phyloP scores from a whole-genome alignment of 2,888 invertebrate species.

The Pycnomerus fuliginosus region DNA sequence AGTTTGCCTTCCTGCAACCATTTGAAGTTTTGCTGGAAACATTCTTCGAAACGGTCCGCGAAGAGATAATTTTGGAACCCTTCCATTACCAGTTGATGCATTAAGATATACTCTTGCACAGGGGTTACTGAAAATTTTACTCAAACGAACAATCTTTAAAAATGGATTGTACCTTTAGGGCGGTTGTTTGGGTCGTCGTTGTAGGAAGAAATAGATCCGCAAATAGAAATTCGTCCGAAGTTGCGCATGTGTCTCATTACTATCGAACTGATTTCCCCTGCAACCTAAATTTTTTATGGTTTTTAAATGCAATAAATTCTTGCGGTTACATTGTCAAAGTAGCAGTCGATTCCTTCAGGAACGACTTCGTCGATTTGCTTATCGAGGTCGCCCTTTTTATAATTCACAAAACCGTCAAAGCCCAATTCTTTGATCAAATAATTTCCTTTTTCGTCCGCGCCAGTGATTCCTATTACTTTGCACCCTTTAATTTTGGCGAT shows the following conservation, averaged over 20 bases:
- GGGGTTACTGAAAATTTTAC: too few relatives aligned
- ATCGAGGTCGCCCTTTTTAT: slow-evolving; percentile 61
- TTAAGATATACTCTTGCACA: too few relatives aligned
- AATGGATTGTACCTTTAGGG: slow-evolving; percentile 22
- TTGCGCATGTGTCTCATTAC: slow-evolving; percentile 65
- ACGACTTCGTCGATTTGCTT: slow-evolving; percentile 60
- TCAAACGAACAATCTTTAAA: neutral
- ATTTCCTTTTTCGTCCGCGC: slow-evolving; percentile 66
- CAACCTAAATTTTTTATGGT: slow-evolving; percentile 63
- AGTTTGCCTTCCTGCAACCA: slow-evolving; percentile 68
- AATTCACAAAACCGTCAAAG: slow-evolving; percentile 69
- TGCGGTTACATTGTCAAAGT: slow-evolving; percentile 70
- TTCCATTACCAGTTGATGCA: slow-evolving; percentile 58
- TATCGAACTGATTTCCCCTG: slow-evolving; percentile 65
- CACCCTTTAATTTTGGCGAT: slow-evolving; percentile 72
- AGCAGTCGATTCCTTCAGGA: slow-evolving; percentile 70
- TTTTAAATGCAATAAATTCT: slow-evolving; percentile 24
- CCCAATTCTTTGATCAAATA: slow-evolving; percentile 65
- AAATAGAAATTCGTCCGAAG: slow-evolving; percentile 64
- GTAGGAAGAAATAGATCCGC: slow-evolving; percentile 69
- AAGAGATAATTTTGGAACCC: slow-evolving; percentile 63
- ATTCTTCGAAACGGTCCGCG: slow-evolving; percentile 61
- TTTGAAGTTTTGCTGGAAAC: slow-evolving; percentile 59
- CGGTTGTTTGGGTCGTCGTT: slow-evolving; percentile 53
- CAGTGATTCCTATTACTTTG: slow-evolving; percentile 70